Conservation (phyloP, 1,140 invertebrate species). For the Leptinotarsa defecta region DNA sequence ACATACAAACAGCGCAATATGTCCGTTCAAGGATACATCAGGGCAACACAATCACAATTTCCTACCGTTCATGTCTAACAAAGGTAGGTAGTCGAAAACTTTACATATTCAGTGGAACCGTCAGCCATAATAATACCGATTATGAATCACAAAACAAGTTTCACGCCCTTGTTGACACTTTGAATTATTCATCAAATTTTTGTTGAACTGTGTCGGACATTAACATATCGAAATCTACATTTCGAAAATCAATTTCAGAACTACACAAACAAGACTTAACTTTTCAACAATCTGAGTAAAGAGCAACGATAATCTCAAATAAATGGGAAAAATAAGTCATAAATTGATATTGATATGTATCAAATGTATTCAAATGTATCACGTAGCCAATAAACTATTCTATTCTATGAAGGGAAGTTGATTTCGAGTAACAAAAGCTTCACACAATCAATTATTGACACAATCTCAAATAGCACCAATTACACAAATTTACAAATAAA, state of each 20-base stretch:
- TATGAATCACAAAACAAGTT: slow-evolving; percentile 6
- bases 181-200: neutral
- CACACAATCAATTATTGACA: no score
- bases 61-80: neutral
- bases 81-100: neutral
- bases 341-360: no score
- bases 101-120: neutral
- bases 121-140: slow-evolving; percentile 1
- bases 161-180: neutral
- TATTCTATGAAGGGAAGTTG: no score
- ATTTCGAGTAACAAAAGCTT: no score
- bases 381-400: no score
- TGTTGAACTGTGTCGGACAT: neutral
- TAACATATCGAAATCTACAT: neutral
- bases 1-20: neutral
- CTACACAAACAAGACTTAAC: neutral
- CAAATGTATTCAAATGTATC: no score
- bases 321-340: no score
- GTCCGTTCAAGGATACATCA: neutral
- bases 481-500: no score
- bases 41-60: neutral
- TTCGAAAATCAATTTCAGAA: neutral
- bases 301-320: no score
- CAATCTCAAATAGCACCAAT: no score
- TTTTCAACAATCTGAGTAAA: no score